Evolutionary conservation across 2,888 invertebrate genomes (phyloP), one percentile per base, ranked within the genome.

Genomic region (Thymelicus acteon): DNA sequence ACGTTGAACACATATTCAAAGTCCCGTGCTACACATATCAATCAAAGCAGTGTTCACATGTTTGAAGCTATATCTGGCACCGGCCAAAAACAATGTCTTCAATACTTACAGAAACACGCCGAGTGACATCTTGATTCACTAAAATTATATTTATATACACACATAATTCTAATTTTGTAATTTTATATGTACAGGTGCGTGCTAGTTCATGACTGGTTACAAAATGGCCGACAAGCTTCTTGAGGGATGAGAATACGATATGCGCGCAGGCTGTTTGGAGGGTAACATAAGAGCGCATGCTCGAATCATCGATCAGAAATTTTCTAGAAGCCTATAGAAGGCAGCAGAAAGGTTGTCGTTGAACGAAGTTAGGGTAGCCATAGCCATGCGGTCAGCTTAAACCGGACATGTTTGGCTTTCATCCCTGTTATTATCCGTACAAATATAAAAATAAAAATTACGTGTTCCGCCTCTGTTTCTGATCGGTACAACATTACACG

Each of bases 121-220:
- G 54, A 39, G 19, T 24, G 52, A 44, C 67, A 61, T 67, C 67
- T 67, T 61, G 61, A 67, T 67, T 61, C 67, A 67, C 67, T 31
- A 54, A 15, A 31, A 44, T 24, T 54, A 19, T 61, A 15, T 15
- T 44, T 47, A 63, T 58, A 47, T 69, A 69, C 52, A 69, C 10
- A 63, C 63, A 70, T 70, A 64, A 60, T 64, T 69, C 63, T 70
- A 64, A 64, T 49, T 63, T 60, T 69, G 37, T 57, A 62, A 40
- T 48, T 70, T 48, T 70, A 61, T 61, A 70, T 70, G n/a, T 70
- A 70, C 64, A 68, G 68, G 68, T 68, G 61, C 61, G 31, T n/a
- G 44, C 61, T 68, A 57, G 68, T 68, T 62, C 68, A 68, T 68
- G 54, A 57, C 62, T 68, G 68, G 31, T 47, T 31, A 54, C 52